These are phyloP conservation scores for Petrocephalus microphthalmus DNA, from an alignment of 2,113 vertebrate species.

Conservation along the genomic window DNA sequence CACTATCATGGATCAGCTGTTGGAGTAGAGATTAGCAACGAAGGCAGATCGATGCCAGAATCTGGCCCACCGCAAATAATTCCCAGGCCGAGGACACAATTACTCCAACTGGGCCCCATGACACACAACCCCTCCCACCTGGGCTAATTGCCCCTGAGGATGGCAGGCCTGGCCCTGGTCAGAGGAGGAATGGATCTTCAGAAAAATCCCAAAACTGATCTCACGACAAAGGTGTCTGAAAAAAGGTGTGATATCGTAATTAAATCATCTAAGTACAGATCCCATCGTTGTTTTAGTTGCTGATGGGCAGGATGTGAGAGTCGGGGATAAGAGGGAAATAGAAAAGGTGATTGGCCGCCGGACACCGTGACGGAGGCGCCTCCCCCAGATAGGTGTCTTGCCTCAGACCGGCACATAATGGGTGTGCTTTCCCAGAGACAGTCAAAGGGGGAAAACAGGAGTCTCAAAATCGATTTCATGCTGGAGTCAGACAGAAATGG, in stretches of 20 bases:
- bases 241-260: not conserved
- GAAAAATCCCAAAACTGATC: not conserved
- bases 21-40: not conserved
- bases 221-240: not conserved
- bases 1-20: not conserved
- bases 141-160: not conserved
- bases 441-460: conserved; percentile 46
- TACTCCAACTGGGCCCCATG: not conserved
- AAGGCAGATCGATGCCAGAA: not conserved
- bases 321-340: not conserved
- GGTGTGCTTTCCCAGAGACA: conserved; percentile 51
- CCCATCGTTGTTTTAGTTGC: not conserved
- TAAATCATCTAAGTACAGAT: not conserved
- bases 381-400: not conserved
- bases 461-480: conserved; percentile 60
- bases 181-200: not conserved
- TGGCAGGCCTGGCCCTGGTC: not conserved
- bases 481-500: conserved; percentile 52
- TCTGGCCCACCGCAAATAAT: not conserved
- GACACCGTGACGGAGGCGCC: not conserved
- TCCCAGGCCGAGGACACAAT: not conserved
- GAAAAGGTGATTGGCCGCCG: not conserved
- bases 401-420: conserved; percentile 50
- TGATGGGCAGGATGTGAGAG: not conserved
- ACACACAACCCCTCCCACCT: not conserved